phyloP scores from a whole-genome alignment of 2,797 vertebrate species.

The Triplophysa yarkandensis region DNA sequence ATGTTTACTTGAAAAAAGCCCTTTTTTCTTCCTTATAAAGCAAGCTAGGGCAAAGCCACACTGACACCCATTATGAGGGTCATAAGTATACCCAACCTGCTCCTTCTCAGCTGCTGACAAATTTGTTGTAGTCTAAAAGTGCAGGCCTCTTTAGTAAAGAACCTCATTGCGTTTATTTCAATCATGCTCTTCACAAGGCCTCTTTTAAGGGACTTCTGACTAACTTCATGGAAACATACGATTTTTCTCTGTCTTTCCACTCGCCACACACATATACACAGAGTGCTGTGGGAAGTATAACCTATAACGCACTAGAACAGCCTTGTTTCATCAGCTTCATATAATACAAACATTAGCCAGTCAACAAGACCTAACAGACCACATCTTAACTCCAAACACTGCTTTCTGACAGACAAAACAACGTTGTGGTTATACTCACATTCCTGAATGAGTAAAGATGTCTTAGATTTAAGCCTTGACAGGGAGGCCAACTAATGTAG shows the following conservation, averaged over 20 bases:
- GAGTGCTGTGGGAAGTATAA: background rate
- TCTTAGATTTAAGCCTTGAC: conserved; percentile 10
- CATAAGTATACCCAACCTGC: conserved; percentile 39
- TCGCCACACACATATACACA: conserved; percentile 31
- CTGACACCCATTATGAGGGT: conserved; percentile 45
- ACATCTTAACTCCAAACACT: conserved; percentile 47
- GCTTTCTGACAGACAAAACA: conserved; percentile 42
- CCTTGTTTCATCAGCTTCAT: conserved; percentile 26
- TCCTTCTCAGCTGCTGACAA: conserved; percentile 37
- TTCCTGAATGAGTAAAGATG: conserved; percentile 28
- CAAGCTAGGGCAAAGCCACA: conserved; percentile 46
- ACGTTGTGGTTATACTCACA: conserved; percentile 17
- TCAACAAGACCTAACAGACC: conserved; percentile 48
- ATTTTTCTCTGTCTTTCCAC: conserved; percentile 47
- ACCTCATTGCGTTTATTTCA: conserved; percentile 29
- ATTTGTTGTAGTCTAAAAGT: conserved; percentile 28
- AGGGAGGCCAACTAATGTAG: conserved; percentile 12
- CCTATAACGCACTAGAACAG: conserved; percentile 33
- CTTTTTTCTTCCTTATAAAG: conserved; percentile 47
- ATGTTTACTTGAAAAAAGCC: conserved; percentile 54
- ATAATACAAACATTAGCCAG: conserved; percentile 42
- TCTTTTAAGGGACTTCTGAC: conserved; percentile 37
- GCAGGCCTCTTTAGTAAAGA: conserved; percentile 13
- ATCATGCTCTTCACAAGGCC: conserved; percentile 23
- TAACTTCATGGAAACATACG: conserved; percentile 44